phyloP scores from a whole-genome alignment of 2,888 invertebrate genomes.

The Xanthia icteritia region DNA sequence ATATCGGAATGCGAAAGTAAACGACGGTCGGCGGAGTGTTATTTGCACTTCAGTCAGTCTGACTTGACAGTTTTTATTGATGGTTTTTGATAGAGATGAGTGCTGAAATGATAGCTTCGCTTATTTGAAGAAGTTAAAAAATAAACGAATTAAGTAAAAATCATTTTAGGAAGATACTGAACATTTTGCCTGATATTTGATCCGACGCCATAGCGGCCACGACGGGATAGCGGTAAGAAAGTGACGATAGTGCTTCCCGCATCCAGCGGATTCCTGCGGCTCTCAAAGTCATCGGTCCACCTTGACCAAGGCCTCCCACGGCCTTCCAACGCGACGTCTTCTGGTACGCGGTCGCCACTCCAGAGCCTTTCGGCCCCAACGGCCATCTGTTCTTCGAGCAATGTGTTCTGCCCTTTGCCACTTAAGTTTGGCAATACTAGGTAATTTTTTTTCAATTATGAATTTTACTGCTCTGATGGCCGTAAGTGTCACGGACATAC shows the following conservation, averaged over 20 bases:
- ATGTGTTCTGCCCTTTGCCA: no score
- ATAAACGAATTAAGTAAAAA: background rate
- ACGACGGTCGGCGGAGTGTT: background rate
- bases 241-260: background rate
- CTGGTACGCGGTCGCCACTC: no score
- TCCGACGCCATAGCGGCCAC: background rate
- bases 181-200: background rate
- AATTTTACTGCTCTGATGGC: no score
- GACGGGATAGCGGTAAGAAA: background rate
- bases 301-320: no score
- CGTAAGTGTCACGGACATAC: no score
- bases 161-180: background rate
- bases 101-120: background rate
- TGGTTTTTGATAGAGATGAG: background rate
- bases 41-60: slow-evolving; percentile 23
- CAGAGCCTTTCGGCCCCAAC: no score
- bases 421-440: background rate
- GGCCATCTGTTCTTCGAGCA: no score
- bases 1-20: slow-evolving; percentile 30
- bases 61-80: slow-evolving; percentile 34
- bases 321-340: no score
- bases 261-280: no score
- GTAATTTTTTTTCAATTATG: no score
- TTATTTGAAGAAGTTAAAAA: background rate
- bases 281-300: no score